Base-by-base conservation (phyloP, 2,797 vertebrate genomes). In the Mus caroli region DNA sequence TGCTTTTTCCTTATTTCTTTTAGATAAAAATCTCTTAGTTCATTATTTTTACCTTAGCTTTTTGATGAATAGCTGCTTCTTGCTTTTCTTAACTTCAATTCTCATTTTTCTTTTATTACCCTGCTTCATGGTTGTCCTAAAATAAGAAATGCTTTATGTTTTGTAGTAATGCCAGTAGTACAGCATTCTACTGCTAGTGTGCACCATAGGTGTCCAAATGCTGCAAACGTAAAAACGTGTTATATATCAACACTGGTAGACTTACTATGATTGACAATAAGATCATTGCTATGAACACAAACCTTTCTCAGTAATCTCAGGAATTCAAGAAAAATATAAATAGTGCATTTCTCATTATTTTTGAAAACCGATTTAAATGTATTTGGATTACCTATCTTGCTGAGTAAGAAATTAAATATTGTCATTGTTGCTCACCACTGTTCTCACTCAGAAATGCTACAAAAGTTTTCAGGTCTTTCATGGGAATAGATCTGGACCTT, bases 11-110 rank as follows among this genome's bases (percentile, higher is more conserved):
- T 83, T 90, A 37, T 77, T 50, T 12, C 8, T 87, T 28, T 67
- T 96, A 5, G 96, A 77, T 88, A 50, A 95, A n/a, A 31, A 54
- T 88, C 37, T 94, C 31, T 40, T 93, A 75, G 17, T 13, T 92
- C 43, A 78, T 73, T 67, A 80, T 85, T 94, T 96, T 60, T 67
- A 90, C 64, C 46, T 90, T 89, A 83, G 76, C 40, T 73, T 73
- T 34, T 73, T 78, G 22, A 34, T 82, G 14, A 71, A 50, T 91
- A 85, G 31, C 11, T 82, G 6, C 83, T 95, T 90, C 28, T 62
- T 31, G 0, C 37, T 76, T 88, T 93, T 37, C 24, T 96, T 95
- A 82, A 83, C 97, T 85, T 90, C 46, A 78, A 75, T 90, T 73
- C 26, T 89, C 77, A 75, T 88, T 88, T 75, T 22, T 84, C 52